Conservation (phyloP, 1,140 invertebrate genomes). For the Lithobius niger region DNA sequence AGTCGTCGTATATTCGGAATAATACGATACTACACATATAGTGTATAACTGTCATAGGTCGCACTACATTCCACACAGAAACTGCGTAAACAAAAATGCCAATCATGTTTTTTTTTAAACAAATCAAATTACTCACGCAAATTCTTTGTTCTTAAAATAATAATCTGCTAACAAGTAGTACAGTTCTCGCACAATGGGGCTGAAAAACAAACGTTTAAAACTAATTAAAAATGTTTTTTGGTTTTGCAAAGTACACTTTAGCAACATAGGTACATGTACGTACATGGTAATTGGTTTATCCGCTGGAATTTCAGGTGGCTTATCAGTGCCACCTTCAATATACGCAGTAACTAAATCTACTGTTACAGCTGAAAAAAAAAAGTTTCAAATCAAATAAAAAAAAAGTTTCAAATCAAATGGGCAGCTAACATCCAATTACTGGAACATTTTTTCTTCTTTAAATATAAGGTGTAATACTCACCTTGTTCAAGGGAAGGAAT, state of each 20-base stretch:
- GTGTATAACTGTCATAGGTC: no score
- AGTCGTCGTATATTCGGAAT: no score
- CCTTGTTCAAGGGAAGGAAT: slow-evolving; percentile 38
- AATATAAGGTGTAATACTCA: no score
- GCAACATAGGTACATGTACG: not conserved
- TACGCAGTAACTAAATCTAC: slow-evolving; percentile 23
- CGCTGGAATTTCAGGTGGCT: not conserved
- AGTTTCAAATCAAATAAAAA: not conserved
- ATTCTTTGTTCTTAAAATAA: slow-evolving; percentile 76
- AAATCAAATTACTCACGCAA: slow-evolving; percentile 34
- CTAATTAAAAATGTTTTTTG: no score
- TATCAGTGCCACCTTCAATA: slow-evolving; percentile 22
- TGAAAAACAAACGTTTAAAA: not conserved
- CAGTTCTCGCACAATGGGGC: slow-evolving; percentile 41
- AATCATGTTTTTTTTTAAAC: slow-evolving; percentile 1
- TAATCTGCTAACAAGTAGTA: slow-evolving; percentile 84
- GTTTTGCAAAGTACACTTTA: no score
- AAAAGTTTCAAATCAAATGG: no score
- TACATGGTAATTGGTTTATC: not conserved
- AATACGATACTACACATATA: no score
- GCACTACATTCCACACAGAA: no score
- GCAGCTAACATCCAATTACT: not conserved
- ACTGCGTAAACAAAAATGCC: no score
- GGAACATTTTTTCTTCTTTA: no score
- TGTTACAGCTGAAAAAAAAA: slow-evolving; percentile 9